Evolutionary conservation across 2,888 invertebrate genomes (phyloP).

Genomic region (Unio pictorum): DNA sequence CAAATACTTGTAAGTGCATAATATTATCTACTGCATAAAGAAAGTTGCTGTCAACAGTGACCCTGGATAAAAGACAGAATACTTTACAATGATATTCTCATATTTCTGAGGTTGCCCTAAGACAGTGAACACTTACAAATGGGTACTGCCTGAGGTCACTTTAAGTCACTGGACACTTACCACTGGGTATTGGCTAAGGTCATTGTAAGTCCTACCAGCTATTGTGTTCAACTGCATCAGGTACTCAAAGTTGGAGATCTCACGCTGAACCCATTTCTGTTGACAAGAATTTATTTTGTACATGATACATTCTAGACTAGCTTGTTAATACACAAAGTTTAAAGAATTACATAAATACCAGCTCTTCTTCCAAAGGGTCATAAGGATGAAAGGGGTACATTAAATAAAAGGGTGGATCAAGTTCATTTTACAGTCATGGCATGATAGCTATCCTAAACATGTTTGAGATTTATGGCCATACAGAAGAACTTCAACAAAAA

Average conservation of each 20-base stretch:
- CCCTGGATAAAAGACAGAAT: too few species aligned
- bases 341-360: neutral
- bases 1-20: too few species aligned
- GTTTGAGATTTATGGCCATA: too few species aligned
- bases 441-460: too few species aligned
- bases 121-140: neutral
- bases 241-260: slow-evolving; percentile 74
- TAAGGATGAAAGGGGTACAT: neutral
- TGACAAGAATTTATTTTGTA: slow-evolving; percentile 11
- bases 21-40: too few species aligned
- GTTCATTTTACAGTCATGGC: too few species aligned
- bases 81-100: too few species aligned
- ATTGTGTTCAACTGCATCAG: slow-evolving; percentile 74
- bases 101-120: too few species aligned
- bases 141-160: neutral
- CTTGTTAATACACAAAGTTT: neutral
- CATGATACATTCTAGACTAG: neutral
- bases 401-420: too few species aligned
- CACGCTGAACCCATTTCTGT: slow-evolving; percentile 75
- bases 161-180: slow-evolving; percentile 55
- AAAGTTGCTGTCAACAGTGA: too few species aligned
- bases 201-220: slow-evolving; percentile 74
- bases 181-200: slow-evolving; percentile 74
- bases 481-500: too few species aligned
- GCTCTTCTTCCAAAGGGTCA: neutral